These are phyloP conservation scores for Elysia chlorotica DNA, from an alignment of 1,140 invertebrate genomes.

Conservation along the genomic window DNA sequence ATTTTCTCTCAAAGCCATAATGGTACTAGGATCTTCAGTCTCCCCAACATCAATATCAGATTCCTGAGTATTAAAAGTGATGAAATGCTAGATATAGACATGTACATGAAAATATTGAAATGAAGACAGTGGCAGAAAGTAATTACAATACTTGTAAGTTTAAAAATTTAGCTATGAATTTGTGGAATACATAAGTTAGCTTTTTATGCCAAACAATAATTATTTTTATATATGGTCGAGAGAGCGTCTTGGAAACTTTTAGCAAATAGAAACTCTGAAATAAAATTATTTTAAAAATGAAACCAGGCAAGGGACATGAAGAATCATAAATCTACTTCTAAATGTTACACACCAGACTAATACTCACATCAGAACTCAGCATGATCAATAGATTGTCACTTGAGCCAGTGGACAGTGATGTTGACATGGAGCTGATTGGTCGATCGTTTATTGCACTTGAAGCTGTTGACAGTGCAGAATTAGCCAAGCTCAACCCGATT, in stretches of 20 bases:
- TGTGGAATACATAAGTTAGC: not conserved
- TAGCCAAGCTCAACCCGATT: not conserved
- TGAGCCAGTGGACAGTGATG: constrained; percentile 10
- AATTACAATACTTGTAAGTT: not conserved
- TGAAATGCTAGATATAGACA: not conserved
- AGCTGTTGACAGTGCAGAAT: not conserved
- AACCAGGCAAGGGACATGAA: no score
- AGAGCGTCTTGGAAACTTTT: not conserved
- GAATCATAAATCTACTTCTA: no score
- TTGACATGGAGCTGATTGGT: constrained; percentile 14
- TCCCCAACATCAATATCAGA: constrained; percentile 19
- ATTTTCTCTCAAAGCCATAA: not conserved
- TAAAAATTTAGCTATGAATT: not conserved
- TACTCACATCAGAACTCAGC: constrained; percentile 16
- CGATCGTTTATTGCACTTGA: constrained; percentile 1
- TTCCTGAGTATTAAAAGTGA: not conserved
- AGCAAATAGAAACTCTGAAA: no score
- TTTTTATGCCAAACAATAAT: not conserved
- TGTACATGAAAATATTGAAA: not conserved
- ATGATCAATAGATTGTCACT: constrained; percentile 13
- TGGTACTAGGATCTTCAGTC: constrained; percentile 4
- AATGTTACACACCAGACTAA: not conserved
- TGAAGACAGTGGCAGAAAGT: not conserved
- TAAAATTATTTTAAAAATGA: no score
- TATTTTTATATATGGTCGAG: not conserved